Base-by-base conservation (phyloP, 92 coral and sea anemone genomes). In the Palythoa grandiflora region DNA sequence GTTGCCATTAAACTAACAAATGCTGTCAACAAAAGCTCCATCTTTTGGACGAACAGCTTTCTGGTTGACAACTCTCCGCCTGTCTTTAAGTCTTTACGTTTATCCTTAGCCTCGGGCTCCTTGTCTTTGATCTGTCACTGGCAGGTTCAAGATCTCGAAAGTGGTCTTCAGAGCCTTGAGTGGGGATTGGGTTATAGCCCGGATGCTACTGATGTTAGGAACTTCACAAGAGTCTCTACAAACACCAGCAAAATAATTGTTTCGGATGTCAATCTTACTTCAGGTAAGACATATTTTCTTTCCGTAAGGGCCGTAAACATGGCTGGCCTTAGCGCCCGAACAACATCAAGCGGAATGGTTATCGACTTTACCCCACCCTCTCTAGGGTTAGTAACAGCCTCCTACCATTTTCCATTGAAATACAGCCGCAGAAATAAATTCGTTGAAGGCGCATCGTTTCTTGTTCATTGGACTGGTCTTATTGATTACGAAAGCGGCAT, bases 51-150 rank as follows among this genome's bases (percentile, higher is more conserved):
- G 20, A 89, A 79, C 52, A 93, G 94, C 38, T 91, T 95, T 48
- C 68, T 38, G 7, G 89, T 95, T 53, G 98, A 95, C 73, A 88
- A 84, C 79, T 88, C 98, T 54, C 94, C 98, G 55, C 98, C 98
- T 21, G 57, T 87, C 19, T 71, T 93, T 17, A 80, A 65, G 36
- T 52, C 80, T 68, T 73, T 95, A 12, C 68, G 71, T 68, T 77
- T 92, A 13, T 16, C 50, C 19, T 91, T 91, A 75, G 48, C 88
- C 20, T 89, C 94, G 11, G 51, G 36, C 15, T 77, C 51, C 28
- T 88, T 91, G 16, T 35, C 70, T 38, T 48, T 95, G 11, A 19
- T 20, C 37, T 88, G 86, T 6, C 77, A 50, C 10, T 93, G 98
- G 95, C 38, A 65, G 37, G 89, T 84, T 50, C 72, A 78, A 13